Evolutionary conservation across 2,888 invertebrate genomes (phyloP).

Genomic region (Lasioglossum zephyrum): DNA sequence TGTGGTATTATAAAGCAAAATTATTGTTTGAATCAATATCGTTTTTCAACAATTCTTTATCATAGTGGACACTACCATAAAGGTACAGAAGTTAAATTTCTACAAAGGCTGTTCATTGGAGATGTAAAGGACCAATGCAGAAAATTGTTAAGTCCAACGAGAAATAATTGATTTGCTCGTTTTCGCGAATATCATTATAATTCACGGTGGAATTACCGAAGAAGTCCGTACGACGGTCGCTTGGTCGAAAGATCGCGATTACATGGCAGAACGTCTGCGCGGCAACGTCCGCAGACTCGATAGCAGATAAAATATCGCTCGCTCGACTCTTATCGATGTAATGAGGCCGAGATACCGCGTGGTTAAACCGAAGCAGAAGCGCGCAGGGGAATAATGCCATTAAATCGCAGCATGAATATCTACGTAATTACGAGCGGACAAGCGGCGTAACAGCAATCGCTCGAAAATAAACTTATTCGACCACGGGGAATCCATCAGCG

Average conservation of each 20-base stretch:
- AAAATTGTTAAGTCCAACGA: not conserved
- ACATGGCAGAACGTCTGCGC: not conserved
- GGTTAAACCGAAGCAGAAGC: slow-evolving; percentile 29
- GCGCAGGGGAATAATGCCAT: slow-evolving; percentile 36
- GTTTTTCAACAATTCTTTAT: too few relatives aligned
- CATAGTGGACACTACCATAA: too few relatives aligned
- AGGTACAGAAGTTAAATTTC: not conserved
- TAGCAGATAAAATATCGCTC: slow-evolving; percentile 30
- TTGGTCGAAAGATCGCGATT: slow-evolving; percentile 11
- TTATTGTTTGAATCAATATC: too few relatives aligned
- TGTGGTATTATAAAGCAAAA: too few relatives aligned
- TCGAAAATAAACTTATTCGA: slow-evolving; percentile 1
- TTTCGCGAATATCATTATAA: not conserved
- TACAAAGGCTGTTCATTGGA: not conserved
- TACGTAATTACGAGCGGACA: slow-evolving; percentile 38
- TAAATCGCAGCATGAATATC: slow-evolving; percentile 54
- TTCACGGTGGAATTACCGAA: not conserved
- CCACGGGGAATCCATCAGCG: slow-evolving; percentile 15
- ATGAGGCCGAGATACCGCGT: slow-evolving; percentile 29
- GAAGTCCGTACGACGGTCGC: not conserved
- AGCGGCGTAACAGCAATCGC: slow-evolving; percentile 9
- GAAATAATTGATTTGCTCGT: not conserved
- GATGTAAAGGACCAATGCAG: not conserved
- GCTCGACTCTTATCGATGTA: slow-evolving; percentile 35
- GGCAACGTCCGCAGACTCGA: slow-evolving; percentile 15